Evolutionary conservation across 2,888 invertebrate species (phyloP), one percentile per base, ranked within the genome.

Genomic region (Gortyna flavago): DNA sequence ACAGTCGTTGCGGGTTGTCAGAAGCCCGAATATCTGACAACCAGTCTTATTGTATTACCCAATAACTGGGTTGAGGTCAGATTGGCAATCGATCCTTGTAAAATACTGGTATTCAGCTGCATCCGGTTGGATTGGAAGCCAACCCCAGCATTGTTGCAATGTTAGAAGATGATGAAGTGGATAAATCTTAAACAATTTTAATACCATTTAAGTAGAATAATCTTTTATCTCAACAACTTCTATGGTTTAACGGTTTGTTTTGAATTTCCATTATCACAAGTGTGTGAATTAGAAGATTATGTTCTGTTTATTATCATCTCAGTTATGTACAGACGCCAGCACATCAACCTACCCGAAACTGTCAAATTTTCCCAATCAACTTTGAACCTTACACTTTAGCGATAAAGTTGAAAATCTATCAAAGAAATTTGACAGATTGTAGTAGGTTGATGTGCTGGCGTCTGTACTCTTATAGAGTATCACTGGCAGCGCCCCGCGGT

Each of bases 261-360:
- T 44, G 59, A 48, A 59, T 78, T 61, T 65, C 38, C 35, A 86
- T 79, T 79, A 77, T 76, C 86, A 69, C 54, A 16, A n/a, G 35
- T 35, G 68, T 77, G 70, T 54, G 13, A 82, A 88, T 57, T 13
- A 18, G 48, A 79, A 65, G 57, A 81, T 75, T 67, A 57, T 62
- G 35, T 77, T 77, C n/a, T 29, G n/a, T 32, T 57, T 68, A 44
- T 66, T 64, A 65, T 59, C 57, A 51, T 61, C 57, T 44, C 21
- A 70, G 21, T 57, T 48, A 18, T 25, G n/a, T 71, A 61, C 1
- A n/a, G n/a, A n/a, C n/a, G n/a, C n/a, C n/a, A n/a, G n/a, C n/a
- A n/a, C n/a, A n/a, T n/a, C n/a, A n/a, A n/a, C n/a, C n/a, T n/a
- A n/a, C n/a, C n/a, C n/a, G n/a, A n/a, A n/a, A n/a, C n/a, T n/a